These are phyloP conservation scores for Protophormia terraenovae DNA, from an alignment of 2,888 invertebrate species.

Conservation along the genomic window DNA sequence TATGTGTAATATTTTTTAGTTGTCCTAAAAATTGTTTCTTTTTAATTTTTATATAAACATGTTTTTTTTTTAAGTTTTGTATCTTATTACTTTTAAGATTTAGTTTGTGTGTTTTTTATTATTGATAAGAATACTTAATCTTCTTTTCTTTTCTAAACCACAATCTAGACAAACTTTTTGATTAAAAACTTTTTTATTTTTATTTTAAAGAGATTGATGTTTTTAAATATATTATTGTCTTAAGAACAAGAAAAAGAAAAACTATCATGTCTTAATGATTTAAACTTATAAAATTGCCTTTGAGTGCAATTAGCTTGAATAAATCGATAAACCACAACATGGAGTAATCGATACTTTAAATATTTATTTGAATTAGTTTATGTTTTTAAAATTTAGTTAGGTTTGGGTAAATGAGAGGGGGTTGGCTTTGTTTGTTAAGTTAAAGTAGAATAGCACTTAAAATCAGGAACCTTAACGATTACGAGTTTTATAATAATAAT, in stretches of 20 bases:
- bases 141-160: conserved; percentile 11
- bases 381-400: neutral
- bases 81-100: neutral
- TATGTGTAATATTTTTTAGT: neutral
- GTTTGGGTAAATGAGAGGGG: no score
- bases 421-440: no score
- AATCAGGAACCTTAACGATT: no score
- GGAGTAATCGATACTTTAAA: conserved; percentile 44
- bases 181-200: conserved; percentile 43
- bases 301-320: neutral
- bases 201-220: conserved; percentile 24
- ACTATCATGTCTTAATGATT: conserved; percentile 23
- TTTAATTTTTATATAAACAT: neutral
- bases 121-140: neutral
- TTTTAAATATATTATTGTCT: conserved; percentile 19
- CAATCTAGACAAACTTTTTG: conserved; percentile 57
- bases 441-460: no score
- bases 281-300: conserved; percentile 31
- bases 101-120: neutral
- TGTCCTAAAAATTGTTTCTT: neutral
- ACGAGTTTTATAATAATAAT: no score
- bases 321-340: conserved; percentile 41
- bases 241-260: no score
- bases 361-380: neutral
- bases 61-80: neutral